Evolutionary conservation across 1,140 invertebrate genomes (phyloP), one percentile per base, ranked within the genome.

Genomic region (Calosoma granatense): DNA sequence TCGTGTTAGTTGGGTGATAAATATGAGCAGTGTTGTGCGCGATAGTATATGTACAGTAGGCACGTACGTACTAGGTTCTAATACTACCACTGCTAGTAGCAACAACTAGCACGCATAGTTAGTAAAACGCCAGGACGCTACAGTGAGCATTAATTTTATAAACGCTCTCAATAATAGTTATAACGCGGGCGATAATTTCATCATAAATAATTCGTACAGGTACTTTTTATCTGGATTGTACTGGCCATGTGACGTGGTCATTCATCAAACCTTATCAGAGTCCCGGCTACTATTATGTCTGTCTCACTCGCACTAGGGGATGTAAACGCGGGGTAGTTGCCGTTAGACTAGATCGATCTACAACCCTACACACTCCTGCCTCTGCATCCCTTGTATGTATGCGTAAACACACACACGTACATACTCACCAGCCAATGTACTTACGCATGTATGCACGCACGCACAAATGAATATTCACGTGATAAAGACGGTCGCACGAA

Each of bases 151-250:
- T 47, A 47, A 47, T 47, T 47, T 47, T 17, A 47, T 47, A 47
- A 47, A 47, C 41, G 41, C 41, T 47, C 41, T 47, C 41, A 47
- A 47, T 47, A 47, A 47, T 47, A 47, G 41, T 47, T 47, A 47
- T 47, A 47, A 47, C 41, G 41, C 41, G 9, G 41, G 41, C 41
- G 41, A 47, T 47, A 47, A 47, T 47, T 47, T 47, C 41, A 47
- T 47, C 41, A 47, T 47, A 47, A 47, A 47, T 47, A 47, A 47
- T 47, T 47, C 41, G 41, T 47, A 47, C 17, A 47, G 9, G 41
- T 47, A 47, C 41, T 47, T 47, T 47, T 47, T 47, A 47, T 47
- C 41, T 9, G 41, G 41, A 47, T 47, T 47, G 41, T 47, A 47
- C 41, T 47, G 41, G 9, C 41, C 17, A 47, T 47, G 41, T 47